phyloP scores from a whole-genome alignment of 2,113 vertebrate species.

The Oreochromis aureus region DNA sequence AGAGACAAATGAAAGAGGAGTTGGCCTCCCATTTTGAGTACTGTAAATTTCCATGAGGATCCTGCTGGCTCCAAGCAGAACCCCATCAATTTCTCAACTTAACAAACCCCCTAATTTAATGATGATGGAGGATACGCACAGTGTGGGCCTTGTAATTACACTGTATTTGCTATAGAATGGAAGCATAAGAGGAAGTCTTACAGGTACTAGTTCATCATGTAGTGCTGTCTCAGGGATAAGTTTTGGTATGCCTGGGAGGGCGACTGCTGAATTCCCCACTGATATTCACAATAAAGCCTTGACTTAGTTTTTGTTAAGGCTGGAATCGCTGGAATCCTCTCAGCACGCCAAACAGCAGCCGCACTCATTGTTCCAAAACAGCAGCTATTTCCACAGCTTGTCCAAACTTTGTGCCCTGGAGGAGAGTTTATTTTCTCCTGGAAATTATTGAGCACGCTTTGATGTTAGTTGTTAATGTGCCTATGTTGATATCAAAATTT shows the following conservation, averaged over 20 bases:
- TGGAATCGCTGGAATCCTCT: constrained; percentile 42
- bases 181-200: constrained; percentile 39
- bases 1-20: constrained; percentile 48
- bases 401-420: background rate
- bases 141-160: constrained; percentile 62
- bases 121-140: constrained; percentile 46
- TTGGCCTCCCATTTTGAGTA: constrained; percentile 31
- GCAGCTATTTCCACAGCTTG: background rate
- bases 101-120: constrained; percentile 60
- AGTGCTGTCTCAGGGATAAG: background rate
- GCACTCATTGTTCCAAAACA: constrained; percentile 37
- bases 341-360: constrained; percentile 31
- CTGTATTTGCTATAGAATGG: constrained; percentile 51
- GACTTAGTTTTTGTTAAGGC: constrained; percentile 55
- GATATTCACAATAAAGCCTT: constrained; percentile 43
- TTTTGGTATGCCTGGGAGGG: constrained; percentile 18
- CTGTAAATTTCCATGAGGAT: constrained; percentile 59
- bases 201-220: constrained; percentile 27
- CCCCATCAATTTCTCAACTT: constrained; percentile 52
- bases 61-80: constrained; percentile 54
- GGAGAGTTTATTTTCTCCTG: background rate
- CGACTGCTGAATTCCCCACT: constrained; percentile 25
- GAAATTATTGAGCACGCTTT: background rate
- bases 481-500: background rate
- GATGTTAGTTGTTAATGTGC: constrained; percentile 8